Evolutionary conservation across 2,113 vertebrate species (phyloP), one percentile per base, ranked within the genome.

Genomic region (Oxyruncus cristatus): DNA sequence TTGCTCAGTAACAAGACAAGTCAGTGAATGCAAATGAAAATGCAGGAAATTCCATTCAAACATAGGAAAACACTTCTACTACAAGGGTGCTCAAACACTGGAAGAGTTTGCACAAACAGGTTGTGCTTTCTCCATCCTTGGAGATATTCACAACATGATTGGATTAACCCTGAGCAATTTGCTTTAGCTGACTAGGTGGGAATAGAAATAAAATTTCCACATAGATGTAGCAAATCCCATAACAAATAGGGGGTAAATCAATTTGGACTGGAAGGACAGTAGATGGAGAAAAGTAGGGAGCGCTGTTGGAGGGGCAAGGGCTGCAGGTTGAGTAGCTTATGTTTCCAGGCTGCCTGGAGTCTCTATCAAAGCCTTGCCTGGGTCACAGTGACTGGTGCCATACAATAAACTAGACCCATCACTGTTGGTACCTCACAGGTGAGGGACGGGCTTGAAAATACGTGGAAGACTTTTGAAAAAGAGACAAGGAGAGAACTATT

Each of bases 401-500:
- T 13, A 12, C 9, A 50, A 19, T 42, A 92, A 75, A 79, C 3
- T 3, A 62, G 86, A 75, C 13, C 23, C 15, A 63, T 22, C 6
- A 9, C 5, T 74, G 10, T 19, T 63, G 22, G 5, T 32, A 41
- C 5, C 9, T 82, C 26, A n/a, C 5, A 37, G 24, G 16, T 44
- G 19, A 55, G 8, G 1, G 11, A 1, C 3, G 5, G 8, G 9
- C 17, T 44, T 59, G 33, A 59, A 30, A 77, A 70, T 2, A 19
- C 22, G 19, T 27, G 11, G 14, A 80, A 90, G 8, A 26, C 2
- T 6, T 35, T 30, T 35, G 11, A 70, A 56, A 71, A 47, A 78
- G 14, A 72, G 5, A 35, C 0, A 0, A 58, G 5, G 21, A 70
- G 14, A 84, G 27, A 52, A 39, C 9, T 27, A 14, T 6, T 63